Evolutionary conservation across 1,140 invertebrate species (phyloP).

Genomic region (Papilio polytes): DNA sequence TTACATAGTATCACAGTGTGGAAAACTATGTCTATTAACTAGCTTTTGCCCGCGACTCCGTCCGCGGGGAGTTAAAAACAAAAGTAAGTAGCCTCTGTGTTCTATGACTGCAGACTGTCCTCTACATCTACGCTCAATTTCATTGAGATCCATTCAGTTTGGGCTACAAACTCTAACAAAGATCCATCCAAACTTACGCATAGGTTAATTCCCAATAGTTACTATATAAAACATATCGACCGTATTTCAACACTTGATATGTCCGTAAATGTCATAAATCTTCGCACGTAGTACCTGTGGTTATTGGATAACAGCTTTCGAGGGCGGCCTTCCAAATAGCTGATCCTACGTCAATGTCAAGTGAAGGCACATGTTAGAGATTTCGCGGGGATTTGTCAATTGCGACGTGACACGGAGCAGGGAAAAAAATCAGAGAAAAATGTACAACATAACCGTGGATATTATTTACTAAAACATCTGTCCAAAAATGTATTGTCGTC

Average conservation of each 20-base stretch:
- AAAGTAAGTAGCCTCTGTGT: no score
- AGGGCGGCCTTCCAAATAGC: conserved; percentile 10
- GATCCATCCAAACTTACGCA: no score
- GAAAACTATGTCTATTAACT: no score
- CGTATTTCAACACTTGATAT: no score
- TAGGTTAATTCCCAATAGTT: no score
- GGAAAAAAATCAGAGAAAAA: background rate
- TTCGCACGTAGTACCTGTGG: background rate
- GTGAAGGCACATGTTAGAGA: conserved; percentile 18
- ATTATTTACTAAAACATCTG: background rate
- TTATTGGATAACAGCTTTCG: conserved; percentile 26
- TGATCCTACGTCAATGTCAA: conserved; percentile 10
- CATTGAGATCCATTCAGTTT: no score
- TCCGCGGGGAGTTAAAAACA: no score
- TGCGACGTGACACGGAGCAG: background rate
- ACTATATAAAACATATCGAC: background rate
- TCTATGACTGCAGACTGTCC: no score
- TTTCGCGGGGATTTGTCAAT: conserved; percentile 20
- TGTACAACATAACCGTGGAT: background rate
- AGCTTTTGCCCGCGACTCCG: no score
- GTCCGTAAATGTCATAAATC: background rate
- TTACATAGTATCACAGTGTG: no score
- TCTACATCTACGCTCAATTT: no score
- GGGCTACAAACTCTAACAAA: no score
- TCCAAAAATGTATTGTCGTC: background rate